Evolutionary conservation across 1,140 invertebrate species (phyloP).

Genomic region (Cherax quadricarinatus): DNA sequence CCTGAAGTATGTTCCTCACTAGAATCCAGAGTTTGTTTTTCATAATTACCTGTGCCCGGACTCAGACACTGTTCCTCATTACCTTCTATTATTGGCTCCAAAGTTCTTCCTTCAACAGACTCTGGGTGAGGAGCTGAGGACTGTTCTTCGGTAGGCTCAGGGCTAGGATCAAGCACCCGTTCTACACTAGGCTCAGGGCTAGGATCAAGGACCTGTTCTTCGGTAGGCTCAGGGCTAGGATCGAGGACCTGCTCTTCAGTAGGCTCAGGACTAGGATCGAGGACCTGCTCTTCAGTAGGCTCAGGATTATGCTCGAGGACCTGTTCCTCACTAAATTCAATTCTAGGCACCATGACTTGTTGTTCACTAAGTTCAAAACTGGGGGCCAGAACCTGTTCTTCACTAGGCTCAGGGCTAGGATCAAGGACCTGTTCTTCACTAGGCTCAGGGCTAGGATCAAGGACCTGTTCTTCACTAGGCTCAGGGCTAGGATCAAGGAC

Average conservation of each 20-base stretch:
- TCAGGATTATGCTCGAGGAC: background rate
- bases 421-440: background rate
- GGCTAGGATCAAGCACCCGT: background rate
- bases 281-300: background rate
- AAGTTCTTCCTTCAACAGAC: too few relatives aligned
- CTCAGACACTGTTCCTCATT: too few relatives aligned
- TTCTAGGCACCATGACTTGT: background rate
- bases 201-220: background rate
- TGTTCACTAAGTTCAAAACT: background rate
- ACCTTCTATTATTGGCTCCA: too few relatives aligned
- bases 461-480: background rate
- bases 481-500: background rate
- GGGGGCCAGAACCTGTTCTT: background rate
- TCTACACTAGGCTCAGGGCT: background rate
- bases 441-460: background rate
- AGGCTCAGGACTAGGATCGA: background rate
- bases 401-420: background rate
- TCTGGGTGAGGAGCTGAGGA: too few relatives aligned
- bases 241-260: background rate
- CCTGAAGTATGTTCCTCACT: too few relatives aligned
- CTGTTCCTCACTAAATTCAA: background rate
- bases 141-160: too few relatives aligned
- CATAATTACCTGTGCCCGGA: too few relatives aligned
- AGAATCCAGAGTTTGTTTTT: too few relatives aligned
- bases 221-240: background rate